Evolutionary conservation across 2,797 vertebrate species (phyloP), one percentile per base, ranked within the genome.

Genomic region (Podarcis siculus): DNA sequence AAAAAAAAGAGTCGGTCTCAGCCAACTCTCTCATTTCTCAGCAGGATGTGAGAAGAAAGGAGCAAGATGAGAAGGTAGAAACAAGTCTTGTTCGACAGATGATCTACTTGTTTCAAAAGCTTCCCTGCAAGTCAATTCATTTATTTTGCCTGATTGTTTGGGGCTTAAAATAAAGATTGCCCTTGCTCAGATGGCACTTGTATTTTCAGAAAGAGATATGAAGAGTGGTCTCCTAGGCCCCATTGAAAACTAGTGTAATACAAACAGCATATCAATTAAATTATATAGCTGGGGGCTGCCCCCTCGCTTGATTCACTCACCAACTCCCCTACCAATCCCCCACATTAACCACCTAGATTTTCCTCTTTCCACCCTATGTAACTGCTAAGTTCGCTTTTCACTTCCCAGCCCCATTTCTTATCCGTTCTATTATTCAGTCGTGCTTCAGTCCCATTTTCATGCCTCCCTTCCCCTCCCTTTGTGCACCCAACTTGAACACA

Each of bases 41-140:
- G 80, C 49, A 79, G 73, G 80, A 66, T 75, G 75, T 72, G 67
- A 79, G 81, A 86, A 83, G 37, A 83, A 83, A 86, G 67, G 37
- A n/a, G 27, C 49, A 86, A 69, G 32, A 77, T 49, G 64, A 87
- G 88, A 61, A 82, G 30, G 73, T 42, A 79, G 76, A 66, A 72
- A 45, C 32, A 64, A 86, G 35, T 25, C 76, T 72, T 73, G 64
- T 66, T 55, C 83, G 89, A 85, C 58, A 75, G 10, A 32, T 71
- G 37, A 86, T 87, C 76, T 79, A 64, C 67, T 83, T 66, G 45
- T 72, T 90, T 81, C 69, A 85, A 85, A 83, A 35, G n/a, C 85
- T 49, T 71, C 71, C 66, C n/a, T 64, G 35, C 27, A 39, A 78
- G 39, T 9, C 37, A 37, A 15, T 49, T 73, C 55, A 61, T 69